phyloP scores from a whole-genome alignment of 2,113 vertebrate species.

The Cochlearius cochlearius region DNA sequence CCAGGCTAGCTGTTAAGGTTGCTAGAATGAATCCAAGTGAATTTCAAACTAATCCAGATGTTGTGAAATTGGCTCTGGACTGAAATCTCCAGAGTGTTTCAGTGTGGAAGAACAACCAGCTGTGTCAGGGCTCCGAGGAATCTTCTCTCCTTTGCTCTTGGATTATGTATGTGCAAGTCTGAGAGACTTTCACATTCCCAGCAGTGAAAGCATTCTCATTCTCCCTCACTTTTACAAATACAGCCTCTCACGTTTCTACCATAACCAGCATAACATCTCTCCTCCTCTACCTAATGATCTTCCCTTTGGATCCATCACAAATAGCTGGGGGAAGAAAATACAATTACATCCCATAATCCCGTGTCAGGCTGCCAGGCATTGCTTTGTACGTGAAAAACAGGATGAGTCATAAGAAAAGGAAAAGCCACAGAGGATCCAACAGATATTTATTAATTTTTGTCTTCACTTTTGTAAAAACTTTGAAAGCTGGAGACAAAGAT shows the following conservation, averaged over 20 bases:
- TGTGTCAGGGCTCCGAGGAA: not conserved
- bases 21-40: not conserved
- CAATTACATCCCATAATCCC: not conserved
- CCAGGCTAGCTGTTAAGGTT: not conserved
- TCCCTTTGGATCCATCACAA: not conserved
- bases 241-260: not conserved
- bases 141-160: not conserved
- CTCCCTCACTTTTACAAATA: not conserved
- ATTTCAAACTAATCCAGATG: not conserved
- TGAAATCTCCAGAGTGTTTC: not conserved
- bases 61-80: not conserved
- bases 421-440: not conserved
- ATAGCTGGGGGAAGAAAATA: not conserved
- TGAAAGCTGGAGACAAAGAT: not conserved
- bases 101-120: not conserved
- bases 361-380: not conserved
- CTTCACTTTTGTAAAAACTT: not conserved
- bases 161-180: not conserved
- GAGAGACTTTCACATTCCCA: not conserved
- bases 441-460: not conserved
- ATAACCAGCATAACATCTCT: not conserved
- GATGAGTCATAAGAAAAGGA: not conserved
- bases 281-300: not conserved
- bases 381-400: not conserved
- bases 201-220: not conserved